Base-by-base conservation (phyloP, 2,888 invertebrate species). In the Aphrophora alni region DNA sequence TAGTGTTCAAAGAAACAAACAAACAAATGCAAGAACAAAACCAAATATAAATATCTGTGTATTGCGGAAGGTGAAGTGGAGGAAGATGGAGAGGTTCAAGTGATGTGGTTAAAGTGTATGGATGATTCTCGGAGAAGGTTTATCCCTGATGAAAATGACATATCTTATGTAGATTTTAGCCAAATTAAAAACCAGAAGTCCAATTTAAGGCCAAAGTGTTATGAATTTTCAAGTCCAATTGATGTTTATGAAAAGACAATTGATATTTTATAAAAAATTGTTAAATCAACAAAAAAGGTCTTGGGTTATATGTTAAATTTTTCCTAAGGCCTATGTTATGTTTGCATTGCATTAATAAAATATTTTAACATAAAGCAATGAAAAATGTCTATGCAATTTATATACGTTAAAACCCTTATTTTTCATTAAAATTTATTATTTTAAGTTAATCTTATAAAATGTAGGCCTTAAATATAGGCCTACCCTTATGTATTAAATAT, bases 21-120 rank as follows among this genome's bases (percentile, higher is more conserved):
- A n/a, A n/a, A n/a, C n/a, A n/a, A n/a, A n/a, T n/a, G 51, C 44
- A 76, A 44, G 68, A 76, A 76, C 7, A 51, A 51, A 76, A 44
- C 59, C 28, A 71, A 77, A 51, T 75, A 51, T 26, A 51, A 21
- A n/a, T 51, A 76, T 76, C 24, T 76, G 68, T 76, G 59, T 26
- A 21, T 73, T 73, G 73, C 73, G 33, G 73, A 73, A 28, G 27
- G 73, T 33, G 17, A 75, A 44, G 38, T 75, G 21, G 26, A 75
- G 38, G n/a, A 71, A 25, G 33, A 73, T 73, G 21, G 28, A 27
- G 27, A 73, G 26, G 68, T 76, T 27, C 21, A 7, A 51, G 76
- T 51, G 14, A 25, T 59, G 59, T 51, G 76, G 44, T 73, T 73
- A 28, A 73, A 73, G n/a, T 33, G 33, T 17, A 73, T 73, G 73